Evolutionary conservation across 2,797 vertebrate genomes (phyloP).

Genomic region (Cryptoblepharus egeriae): DNA sequence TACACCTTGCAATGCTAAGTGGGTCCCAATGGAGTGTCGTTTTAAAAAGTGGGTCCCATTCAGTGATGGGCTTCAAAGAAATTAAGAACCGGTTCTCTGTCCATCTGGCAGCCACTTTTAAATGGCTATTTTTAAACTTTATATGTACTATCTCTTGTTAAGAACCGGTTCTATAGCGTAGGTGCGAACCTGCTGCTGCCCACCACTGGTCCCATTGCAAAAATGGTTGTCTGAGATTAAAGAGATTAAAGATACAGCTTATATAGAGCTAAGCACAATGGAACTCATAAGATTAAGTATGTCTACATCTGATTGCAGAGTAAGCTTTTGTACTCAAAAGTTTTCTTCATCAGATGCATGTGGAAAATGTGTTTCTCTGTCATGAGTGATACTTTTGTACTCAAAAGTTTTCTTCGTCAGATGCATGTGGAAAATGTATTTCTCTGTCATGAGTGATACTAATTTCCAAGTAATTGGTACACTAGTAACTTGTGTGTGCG

Average conservation of each 20-base stretch:
- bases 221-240: neutral
- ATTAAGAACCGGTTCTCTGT: too few species aligned
- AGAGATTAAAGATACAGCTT: too few species aligned
- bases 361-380: slow-evolving; percentile 1
- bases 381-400: neutral
- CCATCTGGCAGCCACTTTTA: too few species aligned
- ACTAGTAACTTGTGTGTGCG: neutral
- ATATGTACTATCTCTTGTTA: too few species aligned
- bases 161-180: too few species aligned
- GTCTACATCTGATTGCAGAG: neutral
- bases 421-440: neutral
- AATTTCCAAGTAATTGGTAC: neutral
- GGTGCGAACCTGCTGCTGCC: too few species aligned
- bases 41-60: too few species aligned
- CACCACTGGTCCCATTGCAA: too few species aligned
- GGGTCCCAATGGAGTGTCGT: too few species aligned
- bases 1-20: too few species aligned
- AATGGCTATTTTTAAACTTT: too few species aligned
- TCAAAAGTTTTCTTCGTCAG: neutral
- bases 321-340: neutral
- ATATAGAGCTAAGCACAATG: neutral
- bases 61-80: too few species aligned
- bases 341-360: neutral
- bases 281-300: neutral
- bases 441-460: neutral